Evolutionary conservation across 2,888 invertebrate species (phyloP).

Genomic region (Andrena flavipes): DNA sequence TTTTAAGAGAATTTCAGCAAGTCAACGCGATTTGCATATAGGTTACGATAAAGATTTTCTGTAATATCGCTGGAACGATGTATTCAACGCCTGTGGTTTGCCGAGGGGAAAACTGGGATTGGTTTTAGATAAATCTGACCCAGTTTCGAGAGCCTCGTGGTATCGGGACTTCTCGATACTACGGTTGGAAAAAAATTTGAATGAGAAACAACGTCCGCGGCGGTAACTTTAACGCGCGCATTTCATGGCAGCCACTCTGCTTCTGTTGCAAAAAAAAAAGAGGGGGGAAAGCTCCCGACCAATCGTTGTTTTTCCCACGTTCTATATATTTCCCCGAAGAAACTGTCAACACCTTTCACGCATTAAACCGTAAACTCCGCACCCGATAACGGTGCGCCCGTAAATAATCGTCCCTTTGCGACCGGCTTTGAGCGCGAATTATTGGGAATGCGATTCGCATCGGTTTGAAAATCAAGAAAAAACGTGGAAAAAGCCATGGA

Average conservation of each 20-base stretch:
- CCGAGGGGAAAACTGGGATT: constrained; percentile 4
- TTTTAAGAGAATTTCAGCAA: no score
- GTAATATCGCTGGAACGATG: neutral
- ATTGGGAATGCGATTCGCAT: neutral
- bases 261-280: neutral
- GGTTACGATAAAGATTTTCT: constrained; percentile 1
- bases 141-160: constrained; percentile 6
- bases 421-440: neutral
- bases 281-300: neutral
- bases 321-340: neutral
- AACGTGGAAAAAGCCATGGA: neutral
- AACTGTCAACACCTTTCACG: constrained; percentile 3
- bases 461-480: neutral
- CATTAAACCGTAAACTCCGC: neutral
- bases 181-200: constrained; percentile 14
- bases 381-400: neutral
- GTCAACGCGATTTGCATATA: no score
- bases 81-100: constrained; percentile 18
- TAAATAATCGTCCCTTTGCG: constrained; percentile 3
- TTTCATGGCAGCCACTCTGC: neutral
- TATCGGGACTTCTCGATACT: neutral
- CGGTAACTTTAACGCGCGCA: neutral
- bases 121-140: constrained; percentile 42
- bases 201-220: constrained; percentile 3
- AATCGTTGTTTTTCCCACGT: constrained; percentile 2